Evolutionary conservation across 2,888 invertebrate species (phyloP).

Genomic region (Agapostemon virescens): DNA sequence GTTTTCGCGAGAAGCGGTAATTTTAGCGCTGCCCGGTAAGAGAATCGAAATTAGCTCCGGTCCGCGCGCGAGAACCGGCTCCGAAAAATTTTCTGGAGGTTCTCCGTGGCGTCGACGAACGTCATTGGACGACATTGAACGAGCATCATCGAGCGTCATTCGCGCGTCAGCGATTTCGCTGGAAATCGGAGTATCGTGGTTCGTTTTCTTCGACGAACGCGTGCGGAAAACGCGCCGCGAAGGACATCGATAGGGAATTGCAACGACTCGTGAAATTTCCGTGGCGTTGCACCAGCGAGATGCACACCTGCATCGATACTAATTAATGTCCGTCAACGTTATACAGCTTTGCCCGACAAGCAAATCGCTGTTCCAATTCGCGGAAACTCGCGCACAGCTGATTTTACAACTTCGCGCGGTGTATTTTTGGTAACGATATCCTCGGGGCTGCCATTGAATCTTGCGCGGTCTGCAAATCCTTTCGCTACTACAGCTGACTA

Average conservation of each 20-base stretch:
- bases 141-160: conserved; percentile 2
- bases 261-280: conserved; percentile 24
- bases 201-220: not conserved
- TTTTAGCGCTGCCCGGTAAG: no score
- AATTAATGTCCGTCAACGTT: conserved; percentile 4
- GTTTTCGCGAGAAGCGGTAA: not conserved
- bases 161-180: conserved; percentile 22
- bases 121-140: no score
- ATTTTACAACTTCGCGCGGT: not conserved
- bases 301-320: not conserved
- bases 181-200: not conserved
- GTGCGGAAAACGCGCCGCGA: not conserved
- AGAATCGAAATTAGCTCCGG: not conserved
- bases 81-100: not conserved
- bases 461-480: not conserved
- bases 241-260: conserved; percentile 20
- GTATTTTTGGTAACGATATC: not conserved
- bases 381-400: not conserved
- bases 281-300: conserved; percentile 15
- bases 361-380: not conserved
- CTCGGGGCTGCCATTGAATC: not conserved
- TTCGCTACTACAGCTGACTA: no score
- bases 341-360: not conserved
- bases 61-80: not conserved
- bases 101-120: no score